These are phyloP conservation scores for Athetis lepigone DNA, from an alignment of 2,888 invertebrate genomes.

Conservation along the genomic window DNA sequence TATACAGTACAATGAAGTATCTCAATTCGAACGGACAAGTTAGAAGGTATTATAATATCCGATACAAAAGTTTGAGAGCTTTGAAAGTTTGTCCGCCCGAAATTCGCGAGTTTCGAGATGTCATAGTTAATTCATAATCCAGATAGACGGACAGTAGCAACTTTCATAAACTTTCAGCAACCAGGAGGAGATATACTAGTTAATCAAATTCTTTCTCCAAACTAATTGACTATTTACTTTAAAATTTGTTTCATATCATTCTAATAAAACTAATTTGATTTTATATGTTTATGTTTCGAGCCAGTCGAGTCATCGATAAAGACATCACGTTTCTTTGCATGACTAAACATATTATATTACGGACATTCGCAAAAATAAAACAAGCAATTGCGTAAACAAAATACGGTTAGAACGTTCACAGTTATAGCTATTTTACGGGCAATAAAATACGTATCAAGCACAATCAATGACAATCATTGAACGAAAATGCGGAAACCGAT, in stretches of 20 bases:
- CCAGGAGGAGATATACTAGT: neutral
- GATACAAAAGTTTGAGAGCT: neutral
- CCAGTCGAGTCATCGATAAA: constrained; percentile 50
- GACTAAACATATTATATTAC: constrained; percentile 59
- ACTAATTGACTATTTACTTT: constrained; percentile 1
- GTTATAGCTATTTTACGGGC: constrained; percentile 71
- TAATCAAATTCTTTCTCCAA: constrained; percentile 1
- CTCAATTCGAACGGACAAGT: neutral
- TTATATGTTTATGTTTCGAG: constrained; percentile 42
- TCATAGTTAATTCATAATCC: constrained; percentile 36
- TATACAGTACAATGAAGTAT: neutral
- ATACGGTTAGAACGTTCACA: constrained; percentile 65
- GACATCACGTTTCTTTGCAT: constrained; percentile 54
- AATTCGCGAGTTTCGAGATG: constrained; percentile 24
- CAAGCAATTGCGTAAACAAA: constrained; percentile 68
- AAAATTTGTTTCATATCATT: constrained; percentile 7
- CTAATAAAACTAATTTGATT: constrained; percentile 18
- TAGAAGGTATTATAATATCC: neutral
- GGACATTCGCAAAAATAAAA: constrained; percentile 65
- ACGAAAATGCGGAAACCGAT: constrained; percentile 65
- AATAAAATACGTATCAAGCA: constrained; percentile 72
- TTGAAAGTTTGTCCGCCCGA: constrained; percentile 30
- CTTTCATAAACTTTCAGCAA: constrained; percentile 21
- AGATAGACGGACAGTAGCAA: constrained; percentile 12
- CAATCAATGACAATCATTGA: constrained; percentile 75